phyloP scores from a whole-genome alignment of 1,140 invertebrate species.

The Metopolophium dirhodum region DNA sequence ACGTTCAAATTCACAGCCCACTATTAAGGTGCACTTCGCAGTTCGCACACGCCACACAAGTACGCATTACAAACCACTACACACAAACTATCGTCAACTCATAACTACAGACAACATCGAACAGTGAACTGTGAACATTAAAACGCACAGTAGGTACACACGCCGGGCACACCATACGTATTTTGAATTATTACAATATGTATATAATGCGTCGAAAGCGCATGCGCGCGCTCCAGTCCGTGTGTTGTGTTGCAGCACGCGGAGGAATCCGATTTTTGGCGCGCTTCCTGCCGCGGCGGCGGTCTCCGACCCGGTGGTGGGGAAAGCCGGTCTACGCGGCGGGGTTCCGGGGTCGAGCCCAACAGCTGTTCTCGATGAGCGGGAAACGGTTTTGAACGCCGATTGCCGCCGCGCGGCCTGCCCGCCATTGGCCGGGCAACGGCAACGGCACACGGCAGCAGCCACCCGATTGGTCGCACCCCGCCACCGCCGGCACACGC shows the following conservation, averaged over 20 bases:
- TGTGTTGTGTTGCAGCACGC: conserved; percentile 3
- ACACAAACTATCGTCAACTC: neutral
- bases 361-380: conserved; percentile 53
- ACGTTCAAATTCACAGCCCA: neutral
- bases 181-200: no score
- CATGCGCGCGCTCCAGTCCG: neutral
- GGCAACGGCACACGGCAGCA: conserved; percentile 49
- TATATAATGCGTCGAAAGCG: neutral
- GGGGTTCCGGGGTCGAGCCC: neutral
- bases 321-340: neutral
- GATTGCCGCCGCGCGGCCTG: conserved; percentile 37
- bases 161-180: neutral
- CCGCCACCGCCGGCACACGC: conserved; percentile 42
- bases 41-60: no score
- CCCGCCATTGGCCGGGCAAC: neutral
- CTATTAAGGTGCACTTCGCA: neutral
- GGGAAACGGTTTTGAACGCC: conserved; percentile 47
- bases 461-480: conserved; percentile 13
- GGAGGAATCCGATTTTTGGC: conserved; percentile 53
- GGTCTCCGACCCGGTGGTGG: neutral
- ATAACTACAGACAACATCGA: no score
- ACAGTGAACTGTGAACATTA: no score
- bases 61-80: no score
- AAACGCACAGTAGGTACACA: no score
- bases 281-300: neutral